Evolutionary conservation across 2,888 invertebrate species (phyloP), one percentile per base, ranked within the genome.

Genomic region (Sinhomidia bicolor): DNA sequence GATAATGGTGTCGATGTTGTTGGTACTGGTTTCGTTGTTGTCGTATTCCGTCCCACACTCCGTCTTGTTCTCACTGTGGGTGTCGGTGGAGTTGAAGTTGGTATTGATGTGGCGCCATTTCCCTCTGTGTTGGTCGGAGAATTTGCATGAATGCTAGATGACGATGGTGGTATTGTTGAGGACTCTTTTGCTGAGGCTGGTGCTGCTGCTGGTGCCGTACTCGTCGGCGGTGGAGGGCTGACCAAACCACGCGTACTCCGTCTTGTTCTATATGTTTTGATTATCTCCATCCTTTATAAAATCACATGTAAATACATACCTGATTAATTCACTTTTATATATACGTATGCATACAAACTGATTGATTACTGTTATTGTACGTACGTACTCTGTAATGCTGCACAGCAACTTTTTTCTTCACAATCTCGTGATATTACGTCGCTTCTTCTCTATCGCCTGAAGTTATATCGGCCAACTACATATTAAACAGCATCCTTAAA

Each of bases 221-320:
- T 54, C 12, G 78, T 84, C 3, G 78, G 41, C 36, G 79, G 51
- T 29, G 54, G 3, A 65, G 76, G 9, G 32, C 57, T 29, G 1
- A 3, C 1, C 26, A 65, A 41, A 12, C 57, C 80, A 29, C 86
- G 86, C 32, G 86, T 81, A 44, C 71, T 80, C 23, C 86, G 62
- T 29, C 86, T 44, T 17, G 86, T 86, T 36, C 44, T 80, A 44
- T 86, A 86, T 29, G 68, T 86, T 68, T 80, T 80, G 14, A 82
- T 82, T 32, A 82, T 82, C 82, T 82, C 82, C 82, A 82, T 82
- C 32, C n/a, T n/a, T n/a, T n/a, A n/a, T n/a, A n/a, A n/a, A n/a
- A n/a, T n/a, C n/a, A n/a, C n/a, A n/a, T n/a, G n/a, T n/a, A n/a
- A n/a, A n/a, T n/a, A n/a, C n/a, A n/a, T n/a, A n/a, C n/a, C n/a